These are phyloP conservation scores for Phlogophora meticulosa DNA, from an alignment of 2,888 invertebrate species.

Conservation along the genomic window DNA sequence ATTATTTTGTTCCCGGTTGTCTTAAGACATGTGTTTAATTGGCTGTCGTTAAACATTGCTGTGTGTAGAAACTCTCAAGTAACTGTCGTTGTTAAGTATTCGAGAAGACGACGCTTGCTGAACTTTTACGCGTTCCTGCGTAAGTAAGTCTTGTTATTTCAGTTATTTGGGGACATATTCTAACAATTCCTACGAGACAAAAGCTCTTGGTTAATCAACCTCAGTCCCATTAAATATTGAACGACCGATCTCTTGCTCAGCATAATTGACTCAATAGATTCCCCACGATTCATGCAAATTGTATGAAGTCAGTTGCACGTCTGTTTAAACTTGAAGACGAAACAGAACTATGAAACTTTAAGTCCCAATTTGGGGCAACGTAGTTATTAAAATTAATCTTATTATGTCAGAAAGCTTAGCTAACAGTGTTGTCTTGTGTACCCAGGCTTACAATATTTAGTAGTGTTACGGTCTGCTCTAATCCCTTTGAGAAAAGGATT, in stretches of 20 bases:
- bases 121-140: slow-evolving; percentile 13
- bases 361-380: slow-evolving; percentile 29
- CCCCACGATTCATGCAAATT: slow-evolving; percentile 34
- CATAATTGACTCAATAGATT: slow-evolving; percentile 10
- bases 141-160: slow-evolving; percentile 5
- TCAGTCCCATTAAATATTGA: slow-evolving; percentile 14
- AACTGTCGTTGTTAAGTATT: slow-evolving; percentile 20
- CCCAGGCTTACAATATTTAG: slow-evolving; percentile 55
- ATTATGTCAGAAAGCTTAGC: slow-evolving; percentile 45
- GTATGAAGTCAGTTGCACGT: slow-evolving; percentile 36
- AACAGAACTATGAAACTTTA: slow-evolving; percentile 40
- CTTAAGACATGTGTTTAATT: slow-evolving; percentile 46
- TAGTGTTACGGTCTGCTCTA: slow-evolving; percentile 35
- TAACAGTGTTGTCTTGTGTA: slow-evolving; percentile 47
- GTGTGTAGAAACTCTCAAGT: slow-evolving; percentile 27
- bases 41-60: slow-evolving; percentile 29
- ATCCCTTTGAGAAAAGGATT: slow-evolving; percentile 47
- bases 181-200: background rate
- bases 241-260: background rate
- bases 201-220: background rate
- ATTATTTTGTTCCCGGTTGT: slow-evolving; percentile 29
- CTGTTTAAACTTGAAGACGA: slow-evolving; percentile 12
- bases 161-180: no score
- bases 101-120: slow-evolving; percentile 20
- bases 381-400: slow-evolving; percentile 59